phyloP scores from a whole-genome alignment of 1,140 invertebrate genomes.

The Bombus sylvicola region DNA sequence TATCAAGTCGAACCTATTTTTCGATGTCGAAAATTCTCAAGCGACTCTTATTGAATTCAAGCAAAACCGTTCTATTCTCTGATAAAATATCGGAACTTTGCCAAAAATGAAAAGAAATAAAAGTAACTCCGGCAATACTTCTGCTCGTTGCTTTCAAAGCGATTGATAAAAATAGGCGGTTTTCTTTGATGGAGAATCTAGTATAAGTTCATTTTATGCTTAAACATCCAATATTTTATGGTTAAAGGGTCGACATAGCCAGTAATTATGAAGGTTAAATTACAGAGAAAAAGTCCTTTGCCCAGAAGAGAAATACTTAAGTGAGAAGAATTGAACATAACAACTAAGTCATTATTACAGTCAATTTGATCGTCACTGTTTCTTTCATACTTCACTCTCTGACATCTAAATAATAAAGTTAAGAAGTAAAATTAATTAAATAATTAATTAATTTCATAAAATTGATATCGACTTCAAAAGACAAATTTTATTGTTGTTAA shows the following conservation, averaged over 20 bases:
- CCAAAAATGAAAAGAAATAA: background rate
- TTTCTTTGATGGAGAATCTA: background rate
- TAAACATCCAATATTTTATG: too few relatives aligned
- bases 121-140: background rate
- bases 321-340: background rate
- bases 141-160: background rate
- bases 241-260: too few relatives aligned
- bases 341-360: background rate
- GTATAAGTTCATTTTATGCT: too few relatives aligned
- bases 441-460: background rate
- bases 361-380: too few relatives aligned
- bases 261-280: background rate
- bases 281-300: background rate
- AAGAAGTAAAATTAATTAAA: too few relatives aligned
- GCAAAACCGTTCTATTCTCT: background rate
- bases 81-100: background rate
- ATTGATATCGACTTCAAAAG: background rate
- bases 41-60: constrained; percentile 3
- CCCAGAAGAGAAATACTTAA: background rate
- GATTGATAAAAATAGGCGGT: background rate
- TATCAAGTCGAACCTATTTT: background rate
- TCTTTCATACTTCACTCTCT: too few relatives aligned
- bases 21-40: background rate
- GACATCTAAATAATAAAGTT: too few relatives aligned
- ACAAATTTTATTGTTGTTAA: background rate